A percentile compares a stretch with the other conserved stretches of the same genome.
These are phyloP conservation scores for Chitala chitala DNA, from an alignment of 2,113 vertebrate species.

Conservation along the genomic window DNA sequence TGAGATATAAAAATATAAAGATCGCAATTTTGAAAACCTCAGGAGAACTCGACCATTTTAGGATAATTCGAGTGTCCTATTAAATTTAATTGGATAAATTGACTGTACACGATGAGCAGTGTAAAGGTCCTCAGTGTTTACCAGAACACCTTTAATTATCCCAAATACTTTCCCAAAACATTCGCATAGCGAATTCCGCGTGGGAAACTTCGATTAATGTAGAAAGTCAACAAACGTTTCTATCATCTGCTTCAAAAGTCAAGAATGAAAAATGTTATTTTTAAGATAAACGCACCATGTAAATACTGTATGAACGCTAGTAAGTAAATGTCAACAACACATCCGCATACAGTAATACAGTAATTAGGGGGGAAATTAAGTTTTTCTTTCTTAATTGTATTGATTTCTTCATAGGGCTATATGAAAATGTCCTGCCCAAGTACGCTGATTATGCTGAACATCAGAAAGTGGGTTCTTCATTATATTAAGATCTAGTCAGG, in stretches of 20 bases:
- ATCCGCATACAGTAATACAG: no score
- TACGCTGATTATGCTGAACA: background rate
- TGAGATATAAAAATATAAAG: slow-evolving; percentile 17
- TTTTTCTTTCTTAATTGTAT: no score
- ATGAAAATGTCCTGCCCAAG: background rate
- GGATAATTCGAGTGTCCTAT: slow-evolving; percentile 9
- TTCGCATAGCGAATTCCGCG: background rate
- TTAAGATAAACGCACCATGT: background rate
- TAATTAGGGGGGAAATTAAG: no score
- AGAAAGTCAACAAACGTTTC: background rate
- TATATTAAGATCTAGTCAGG: background rate
- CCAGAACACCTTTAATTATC: slow-evolving; percentile 16
- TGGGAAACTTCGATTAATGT: background rate
- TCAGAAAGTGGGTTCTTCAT: background rate
- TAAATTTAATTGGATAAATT: slow-evolving; percentile 23
- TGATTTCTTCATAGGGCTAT: background rate
- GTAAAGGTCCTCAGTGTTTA: slow-evolving; percentile 9
- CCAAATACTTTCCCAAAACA: slow-evolving; percentile 17
- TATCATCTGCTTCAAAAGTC: background rate
- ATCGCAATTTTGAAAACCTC: slow-evolving; percentile 13
- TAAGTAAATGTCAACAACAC: background rate
- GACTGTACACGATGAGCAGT: background rate
- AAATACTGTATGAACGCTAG: background rate
- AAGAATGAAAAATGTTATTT: background rate
- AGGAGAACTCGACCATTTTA: background rate